A percentile compares a stretch with the other conserved stretches of the same genome.
Conservation (phyloP, 1,140 invertebrate genomes). For the Acromyrmex heyeri region DNA sequence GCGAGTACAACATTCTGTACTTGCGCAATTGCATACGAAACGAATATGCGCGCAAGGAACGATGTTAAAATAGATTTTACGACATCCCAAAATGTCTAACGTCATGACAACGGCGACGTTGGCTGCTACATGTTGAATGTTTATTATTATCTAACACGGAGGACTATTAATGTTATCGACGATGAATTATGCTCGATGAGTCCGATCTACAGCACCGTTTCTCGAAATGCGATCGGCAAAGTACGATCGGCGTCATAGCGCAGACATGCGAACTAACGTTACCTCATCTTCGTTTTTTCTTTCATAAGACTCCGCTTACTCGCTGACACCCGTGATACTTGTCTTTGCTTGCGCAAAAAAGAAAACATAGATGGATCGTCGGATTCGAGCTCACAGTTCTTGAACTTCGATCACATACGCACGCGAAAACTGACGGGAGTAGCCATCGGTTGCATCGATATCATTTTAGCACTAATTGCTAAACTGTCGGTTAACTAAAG, state of each 20-base stretch:
- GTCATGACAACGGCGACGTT: neutral
- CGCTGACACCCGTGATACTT: constrained; percentile 27
- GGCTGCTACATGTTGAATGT: constrained; percentile 38
- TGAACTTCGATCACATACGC: neutral
- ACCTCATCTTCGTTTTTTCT: constrained; percentile 29
- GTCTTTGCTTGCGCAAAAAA: constrained; percentile 50
- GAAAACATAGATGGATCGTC: neutral
- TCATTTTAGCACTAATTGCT: neutral
- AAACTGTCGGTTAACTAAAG: neutral
- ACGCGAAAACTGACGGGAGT: constrained; percentile 26
- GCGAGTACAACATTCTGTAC: neutral
- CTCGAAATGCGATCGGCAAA: neutral
- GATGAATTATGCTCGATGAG: constrained; percentile 40
- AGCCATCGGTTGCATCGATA: constrained; percentile 26
- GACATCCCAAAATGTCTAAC: neutral
- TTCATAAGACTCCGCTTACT: constrained; percentile 27
- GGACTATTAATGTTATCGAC: constrained; percentile 45
- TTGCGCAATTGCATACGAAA: neutral
- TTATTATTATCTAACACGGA: constrained; percentile 49
- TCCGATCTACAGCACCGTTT: constrained; percentile 24
- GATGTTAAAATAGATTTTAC: constrained; percentile 2
- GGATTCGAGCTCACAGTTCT: constrained; percentile 18
- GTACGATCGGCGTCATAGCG: neutral
- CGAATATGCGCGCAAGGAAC: neutral
- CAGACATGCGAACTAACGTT: constrained; percentile 16